phyloP scores from a whole-genome alignment of 2,113 vertebrate genomes.

The Miniopterus natalensis region DNA sequence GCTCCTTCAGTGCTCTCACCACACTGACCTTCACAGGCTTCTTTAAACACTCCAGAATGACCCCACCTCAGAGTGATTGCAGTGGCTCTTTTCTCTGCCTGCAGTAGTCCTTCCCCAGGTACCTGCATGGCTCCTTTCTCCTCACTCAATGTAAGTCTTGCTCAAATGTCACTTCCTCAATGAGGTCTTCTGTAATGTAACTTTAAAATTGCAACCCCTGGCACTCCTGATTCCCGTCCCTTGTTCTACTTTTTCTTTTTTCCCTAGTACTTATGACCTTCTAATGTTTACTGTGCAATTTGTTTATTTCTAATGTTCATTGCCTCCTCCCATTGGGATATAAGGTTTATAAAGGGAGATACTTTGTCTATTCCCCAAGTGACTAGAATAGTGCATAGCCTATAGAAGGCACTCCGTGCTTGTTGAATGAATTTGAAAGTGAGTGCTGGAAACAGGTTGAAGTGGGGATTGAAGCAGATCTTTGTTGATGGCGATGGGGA shows the following conservation, averaged over 20 bases:
- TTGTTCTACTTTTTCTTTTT: background rate
- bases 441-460: constrained; percentile 30
- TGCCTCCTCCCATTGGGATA: constrained; percentile 18
- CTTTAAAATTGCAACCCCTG: constrained; percentile 37
- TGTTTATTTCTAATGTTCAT: constrained; percentile 40
- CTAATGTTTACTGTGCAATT: constrained; percentile 45
- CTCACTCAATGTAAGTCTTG: constrained; percentile 9
- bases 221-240: constrained; percentile 36
- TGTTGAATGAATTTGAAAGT: constrained; percentile 59
- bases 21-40: constrained; percentile 24
- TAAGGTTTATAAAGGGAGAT: constrained; percentile 31
- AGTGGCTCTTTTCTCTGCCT: constrained; percentile 7
- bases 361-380: background rate
- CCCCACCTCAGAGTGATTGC: background rate
- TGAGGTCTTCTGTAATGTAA: constrained; percentile 3
- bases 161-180: constrained; percentile 52
- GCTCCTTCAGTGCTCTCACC: background rate
- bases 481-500: constrained; percentile 28
- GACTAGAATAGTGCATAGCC: constrained; percentile 9
- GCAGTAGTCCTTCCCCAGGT: background rate
- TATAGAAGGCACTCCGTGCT: background rate
- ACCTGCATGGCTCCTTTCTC: background rate
- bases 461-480: constrained; percentile 43
- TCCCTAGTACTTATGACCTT: background rate
- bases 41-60: background rate